Base-by-base conservation (phyloP, 2,888 invertebrate species). In the Pandemis corylana region DNA sequence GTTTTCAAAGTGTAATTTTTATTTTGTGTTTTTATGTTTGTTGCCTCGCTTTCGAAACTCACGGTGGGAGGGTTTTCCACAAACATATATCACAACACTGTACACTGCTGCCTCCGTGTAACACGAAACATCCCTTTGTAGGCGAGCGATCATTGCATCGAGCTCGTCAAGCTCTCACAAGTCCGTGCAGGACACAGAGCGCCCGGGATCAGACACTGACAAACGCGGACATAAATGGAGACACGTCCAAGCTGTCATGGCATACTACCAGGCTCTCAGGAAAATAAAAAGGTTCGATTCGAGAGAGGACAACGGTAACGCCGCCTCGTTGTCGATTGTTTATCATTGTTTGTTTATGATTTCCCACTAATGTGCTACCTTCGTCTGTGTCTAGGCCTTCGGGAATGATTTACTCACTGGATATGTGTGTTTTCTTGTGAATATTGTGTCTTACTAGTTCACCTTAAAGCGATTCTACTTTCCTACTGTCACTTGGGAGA, bases 191-290 rank as follows among this genome's bases (percentile, higher is more conserved):
- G 93, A 92, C 87, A 86, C 92, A 79, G 91, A 90, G 87, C 89
- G 82, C 85, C 90, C 84, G 77, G 90, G 83, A 80, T 89, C 93
- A 80, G 92, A 92, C 80, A 85, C 91, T 83, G 93, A 93, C 87
- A 93, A 90, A 90, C 89, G 91, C 79, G 95, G 94, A 89, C 97
- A 97, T 95, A 97, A 97, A 91, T 98, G 97, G 97, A 96, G 96
- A 93, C 97, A 97, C 95, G 96, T 98, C 85, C 96, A 97, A 89
- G 97, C 97, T 85, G 97, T 97, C 89, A 97, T 97, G 97, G 97
- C 97, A 87, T 97, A 97, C 95, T 97, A 97, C 96, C 97, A 97
- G 94, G 96, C 97, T 84, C 96, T 98, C 90, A 96, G 97, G 95
- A 97, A 97, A 95, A 97, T 98, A 95, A 97, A 97, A 97, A 97